These are phyloP conservation scores for Iselma pallidipennis DNA, from an alignment of 2,888 invertebrate genomes.

Conservation along the genomic window DNA sequence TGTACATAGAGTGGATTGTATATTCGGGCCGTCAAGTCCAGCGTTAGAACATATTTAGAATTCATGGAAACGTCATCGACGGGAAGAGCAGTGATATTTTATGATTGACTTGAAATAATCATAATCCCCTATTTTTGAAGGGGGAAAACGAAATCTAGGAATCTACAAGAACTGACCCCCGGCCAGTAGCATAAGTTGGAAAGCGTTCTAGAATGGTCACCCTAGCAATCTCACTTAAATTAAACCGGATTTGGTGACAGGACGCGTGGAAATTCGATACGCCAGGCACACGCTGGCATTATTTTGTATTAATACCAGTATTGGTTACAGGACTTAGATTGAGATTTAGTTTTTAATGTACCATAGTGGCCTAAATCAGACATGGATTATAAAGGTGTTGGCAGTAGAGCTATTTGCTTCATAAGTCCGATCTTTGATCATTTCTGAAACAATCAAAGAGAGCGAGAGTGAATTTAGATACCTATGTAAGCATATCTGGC, in stretches of 20 bases:
- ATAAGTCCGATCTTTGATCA: background rate
- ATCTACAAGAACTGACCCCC: constrained; percentile 40
- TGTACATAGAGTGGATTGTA: constrained; percentile 40
- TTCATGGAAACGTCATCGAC: constrained; percentile 56
- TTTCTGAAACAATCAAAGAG: background rate
- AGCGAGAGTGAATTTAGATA: background rate
- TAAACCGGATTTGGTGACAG: constrained; percentile 51
- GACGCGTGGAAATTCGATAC: constrained; percentile 47
- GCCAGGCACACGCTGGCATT: constrained; percentile 36
- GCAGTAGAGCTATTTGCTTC: background rate
- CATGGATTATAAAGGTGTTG: constrained; percentile 36
- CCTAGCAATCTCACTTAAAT: constrained; percentile 51
- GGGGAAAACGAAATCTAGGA: constrained; percentile 23
- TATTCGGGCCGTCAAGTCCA: constrained; percentile 30
- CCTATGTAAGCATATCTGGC: background rate
- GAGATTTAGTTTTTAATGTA: constrained; percentile 57
- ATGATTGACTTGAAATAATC: constrained; percentile 54
- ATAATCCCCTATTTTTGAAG: constrained; percentile 26
- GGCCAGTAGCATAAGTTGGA: constrained; percentile 27
- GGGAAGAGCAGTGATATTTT: constrained; percentile 53
- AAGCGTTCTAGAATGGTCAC: constrained; percentile 23
- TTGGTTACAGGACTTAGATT: constrained; percentile 54
- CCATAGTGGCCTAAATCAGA: constrained; percentile 52
- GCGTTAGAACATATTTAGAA: constrained; percentile 48
- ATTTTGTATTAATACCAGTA: constrained; percentile 53